These are phyloP conservation scores for Anodontia alba DNA, from an alignment of 2,888 invertebrate species.

Conservation along the genomic window DNA sequence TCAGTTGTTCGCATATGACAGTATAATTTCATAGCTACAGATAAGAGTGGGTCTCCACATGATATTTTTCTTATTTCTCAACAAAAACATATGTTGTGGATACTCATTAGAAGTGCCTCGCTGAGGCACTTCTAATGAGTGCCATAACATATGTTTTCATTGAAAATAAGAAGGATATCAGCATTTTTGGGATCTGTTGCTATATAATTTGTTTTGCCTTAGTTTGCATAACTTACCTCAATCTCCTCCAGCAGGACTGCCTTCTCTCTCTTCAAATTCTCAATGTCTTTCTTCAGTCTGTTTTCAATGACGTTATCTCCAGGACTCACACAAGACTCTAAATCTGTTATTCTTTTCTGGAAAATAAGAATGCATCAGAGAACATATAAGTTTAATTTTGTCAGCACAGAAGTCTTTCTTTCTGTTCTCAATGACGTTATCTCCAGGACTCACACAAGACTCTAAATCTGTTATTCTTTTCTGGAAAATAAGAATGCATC, in stretches of 20 bases:
- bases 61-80: no score
- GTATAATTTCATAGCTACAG: no score
- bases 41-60: no score
- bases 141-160: no score
- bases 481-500: slow-evolving; percentile 43
- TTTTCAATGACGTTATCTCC: slow-evolving; percentile 68
- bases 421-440: slow-evolving; percentile 70
- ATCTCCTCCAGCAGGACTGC: slow-evolving; percentile 70
- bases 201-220: no score
- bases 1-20: no score
- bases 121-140: no score
- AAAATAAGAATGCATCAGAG: slow-evolving; percentile 22
- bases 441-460: slow-evolving; percentile 53
- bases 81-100: no score
- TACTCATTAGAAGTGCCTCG: no score
- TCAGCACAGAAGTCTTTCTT: slow-evolving; percentile 69
- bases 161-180: no score
- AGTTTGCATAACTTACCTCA: slow-evolving; percentile 72
- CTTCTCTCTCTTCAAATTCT: slow-evolving; percentile 75
- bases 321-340: slow-evolving; percentile 60
- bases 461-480: slow-evolving; percentile 65
- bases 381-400: no score
- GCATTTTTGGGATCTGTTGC: no score
- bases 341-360: slow-evolving; percentile 64
- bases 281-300: slow-evolving; percentile 77